These are phyloP conservation scores for Parus major DNA, from an alignment of 2,113 vertebrate genomes.

Conservation along the genomic window DNA sequence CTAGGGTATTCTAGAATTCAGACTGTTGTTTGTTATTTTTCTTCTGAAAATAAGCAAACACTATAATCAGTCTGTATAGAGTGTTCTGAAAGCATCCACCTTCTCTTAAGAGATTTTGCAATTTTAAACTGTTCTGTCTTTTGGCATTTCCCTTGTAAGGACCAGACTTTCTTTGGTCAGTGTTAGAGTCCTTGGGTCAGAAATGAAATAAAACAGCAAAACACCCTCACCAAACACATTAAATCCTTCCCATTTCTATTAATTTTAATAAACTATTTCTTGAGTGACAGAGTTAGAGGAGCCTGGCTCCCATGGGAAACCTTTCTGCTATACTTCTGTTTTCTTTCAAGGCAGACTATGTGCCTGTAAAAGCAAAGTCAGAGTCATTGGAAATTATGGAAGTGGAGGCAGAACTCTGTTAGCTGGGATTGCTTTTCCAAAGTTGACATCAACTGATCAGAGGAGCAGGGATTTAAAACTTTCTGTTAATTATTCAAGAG, in stretches of 20 bases:
- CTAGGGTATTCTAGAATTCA: not conserved
- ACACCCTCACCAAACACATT: fast-evolving
- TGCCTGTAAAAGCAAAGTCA: not conserved
- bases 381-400: not conserved
- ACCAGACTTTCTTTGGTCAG: not conserved
- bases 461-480: not conserved
- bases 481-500: not conserved
- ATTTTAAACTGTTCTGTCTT: not conserved
- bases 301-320: not conserved
- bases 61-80: not conserved
- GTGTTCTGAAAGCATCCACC: not conserved
- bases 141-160: not conserved
- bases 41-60: not conserved
- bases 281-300: not conserved
- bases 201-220: not conserved
- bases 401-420: not conserved
- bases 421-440: not conserved
- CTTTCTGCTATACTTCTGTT: not conserved
- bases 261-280: not conserved
- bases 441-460: not conserved
- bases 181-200: not conserved
- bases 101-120: not conserved
- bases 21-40: not conserved
- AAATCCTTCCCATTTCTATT: not conserved
- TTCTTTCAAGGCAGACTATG: not conserved